Evolutionary conservation across 2,113 vertebrate genomes (phyloP).

Genomic region (Heloderma charlesbogerti): DNA sequence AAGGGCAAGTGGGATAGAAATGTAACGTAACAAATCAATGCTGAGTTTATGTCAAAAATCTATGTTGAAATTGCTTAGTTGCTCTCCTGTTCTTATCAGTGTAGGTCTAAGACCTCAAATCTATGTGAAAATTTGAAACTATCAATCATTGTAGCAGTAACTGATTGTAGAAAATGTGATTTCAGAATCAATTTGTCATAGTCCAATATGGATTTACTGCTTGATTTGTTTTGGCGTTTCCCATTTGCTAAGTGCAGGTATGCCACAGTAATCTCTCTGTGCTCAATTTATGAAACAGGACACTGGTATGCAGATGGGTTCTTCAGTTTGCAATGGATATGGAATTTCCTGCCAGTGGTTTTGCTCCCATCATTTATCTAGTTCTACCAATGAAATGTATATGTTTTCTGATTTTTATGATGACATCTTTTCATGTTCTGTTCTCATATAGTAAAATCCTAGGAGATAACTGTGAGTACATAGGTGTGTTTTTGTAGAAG

Average conservation of each 20-base stretch:
- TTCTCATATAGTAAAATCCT: neutral
- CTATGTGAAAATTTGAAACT: constrained; percentile 52
- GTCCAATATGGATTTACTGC: constrained; percentile 57
- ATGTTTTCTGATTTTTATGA: neutral
- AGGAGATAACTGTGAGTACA: constrained; percentile 8
- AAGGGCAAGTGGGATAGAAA: constrained; percentile 17
- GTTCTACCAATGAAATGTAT: neutral
- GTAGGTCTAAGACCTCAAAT: constrained; percentile 15
- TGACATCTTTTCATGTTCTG: neutral
- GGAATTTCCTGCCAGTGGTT: constrained; percentile 24
- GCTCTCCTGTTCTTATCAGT: constrained; percentile 40
- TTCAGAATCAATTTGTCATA: constrained; percentile 64
- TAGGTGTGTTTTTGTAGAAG: constrained; percentile 6
- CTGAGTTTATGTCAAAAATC: constrained; percentile 29
- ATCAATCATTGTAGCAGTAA: constrained; percentile 46
- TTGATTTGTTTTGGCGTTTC: constrained; percentile 59
- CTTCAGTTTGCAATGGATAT: constrained; percentile 29
- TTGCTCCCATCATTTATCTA: neutral
- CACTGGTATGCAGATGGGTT: constrained; percentile 3
- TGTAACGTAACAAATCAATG: constrained; percentile 5
- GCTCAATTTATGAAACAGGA: constrained; percentile 33
- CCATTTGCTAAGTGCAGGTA: constrained; percentile 57
- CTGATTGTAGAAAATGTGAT: constrained; percentile 62
- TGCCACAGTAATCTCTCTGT: constrained; percentile 24
- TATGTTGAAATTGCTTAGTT: constrained; percentile 36